A percentile compares a stretch with the other conserved stretches of the same genome.
These are phyloP conservation scores for Nephrotoma guestfalica DNA, from an alignment of 2,888 invertebrate genomes.

Conservation along the genomic window DNA sequence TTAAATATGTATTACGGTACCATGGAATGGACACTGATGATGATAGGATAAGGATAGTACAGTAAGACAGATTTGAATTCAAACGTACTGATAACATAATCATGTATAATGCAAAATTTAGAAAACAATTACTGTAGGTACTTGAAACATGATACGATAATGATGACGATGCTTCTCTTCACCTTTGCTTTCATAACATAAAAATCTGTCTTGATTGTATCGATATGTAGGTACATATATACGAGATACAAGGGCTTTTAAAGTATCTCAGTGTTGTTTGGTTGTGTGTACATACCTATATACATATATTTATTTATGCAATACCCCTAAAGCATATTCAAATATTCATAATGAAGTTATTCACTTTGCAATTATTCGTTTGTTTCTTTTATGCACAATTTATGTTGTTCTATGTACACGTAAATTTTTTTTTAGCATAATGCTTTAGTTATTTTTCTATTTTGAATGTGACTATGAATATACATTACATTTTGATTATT, in stretches of 20 bases:
- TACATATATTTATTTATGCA: neutral
- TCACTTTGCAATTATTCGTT: neutral
- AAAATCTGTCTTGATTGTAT: neutral
- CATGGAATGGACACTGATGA: too few relatives aligned
- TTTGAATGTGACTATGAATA: neutral
- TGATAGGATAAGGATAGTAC: neutral
- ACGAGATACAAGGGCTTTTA: neutral
- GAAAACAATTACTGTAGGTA: neutral
- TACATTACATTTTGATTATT: neutral
- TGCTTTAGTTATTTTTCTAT: neutral
- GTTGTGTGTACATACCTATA: neutral
- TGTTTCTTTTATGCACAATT: neutral
- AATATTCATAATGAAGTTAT: neutral
- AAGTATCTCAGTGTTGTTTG: neutral
- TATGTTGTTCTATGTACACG: neutral
- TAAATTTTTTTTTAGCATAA: neutral
- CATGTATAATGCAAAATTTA: neutral
- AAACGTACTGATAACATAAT: neutral
- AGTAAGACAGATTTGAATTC: neutral
- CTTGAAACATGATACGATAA: neutral
- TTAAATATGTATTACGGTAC: too few relatives aligned
- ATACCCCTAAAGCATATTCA: neutral
- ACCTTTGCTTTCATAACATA: neutral
- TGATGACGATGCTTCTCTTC: neutral
- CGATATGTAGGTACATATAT: neutral